Conservation (phyloP, 2,113 vertebrate species). For the Bubo scandiacus region DNA sequence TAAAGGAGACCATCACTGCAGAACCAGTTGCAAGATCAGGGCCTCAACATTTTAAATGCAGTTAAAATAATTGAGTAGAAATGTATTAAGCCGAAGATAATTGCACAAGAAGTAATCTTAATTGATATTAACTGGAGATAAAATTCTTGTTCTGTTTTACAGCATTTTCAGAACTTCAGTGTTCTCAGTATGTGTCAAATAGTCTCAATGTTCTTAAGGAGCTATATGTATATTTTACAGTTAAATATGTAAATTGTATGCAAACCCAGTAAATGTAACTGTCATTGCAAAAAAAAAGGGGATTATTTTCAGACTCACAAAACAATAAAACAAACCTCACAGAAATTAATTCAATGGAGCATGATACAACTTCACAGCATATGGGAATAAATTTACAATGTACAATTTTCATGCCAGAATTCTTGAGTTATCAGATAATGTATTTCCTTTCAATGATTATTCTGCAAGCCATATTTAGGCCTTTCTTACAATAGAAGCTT, state of each 20-base stretch:
- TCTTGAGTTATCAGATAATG: constrained; percentile 64
- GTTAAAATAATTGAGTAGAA: not conserved
- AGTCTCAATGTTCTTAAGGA: not conserved
- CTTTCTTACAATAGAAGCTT: constrained; percentile 32
- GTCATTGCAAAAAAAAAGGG: not conserved
- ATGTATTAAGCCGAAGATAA: not conserved
- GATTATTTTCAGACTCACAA: not conserved
- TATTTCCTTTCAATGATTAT: constrained; percentile 59
- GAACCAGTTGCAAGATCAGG: not conserved
- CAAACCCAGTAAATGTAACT: not conserved
- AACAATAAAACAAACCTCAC: not conserved
- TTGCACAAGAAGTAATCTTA: not conserved
- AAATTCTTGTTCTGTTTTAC: not conserved
- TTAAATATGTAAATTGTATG: not conserved
- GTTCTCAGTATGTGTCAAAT: not conserved
- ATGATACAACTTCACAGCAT: constrained; percentile 16
- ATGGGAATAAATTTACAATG: constrained; percentile 42
- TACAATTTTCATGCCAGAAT: constrained; percentile 52
- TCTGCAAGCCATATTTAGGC: constrained; percentile 18
- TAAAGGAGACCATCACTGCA: not conserved
- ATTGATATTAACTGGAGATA: not conserved
- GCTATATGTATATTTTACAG: not conserved
- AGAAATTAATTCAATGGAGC: constrained; percentile 29
- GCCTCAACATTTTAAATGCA: not conserved
- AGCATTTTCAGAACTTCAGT: not conserved